Evolutionary conservation across 2,797 vertebrate species (phyloP).

Genomic region (Danio albolineatus): DNA sequence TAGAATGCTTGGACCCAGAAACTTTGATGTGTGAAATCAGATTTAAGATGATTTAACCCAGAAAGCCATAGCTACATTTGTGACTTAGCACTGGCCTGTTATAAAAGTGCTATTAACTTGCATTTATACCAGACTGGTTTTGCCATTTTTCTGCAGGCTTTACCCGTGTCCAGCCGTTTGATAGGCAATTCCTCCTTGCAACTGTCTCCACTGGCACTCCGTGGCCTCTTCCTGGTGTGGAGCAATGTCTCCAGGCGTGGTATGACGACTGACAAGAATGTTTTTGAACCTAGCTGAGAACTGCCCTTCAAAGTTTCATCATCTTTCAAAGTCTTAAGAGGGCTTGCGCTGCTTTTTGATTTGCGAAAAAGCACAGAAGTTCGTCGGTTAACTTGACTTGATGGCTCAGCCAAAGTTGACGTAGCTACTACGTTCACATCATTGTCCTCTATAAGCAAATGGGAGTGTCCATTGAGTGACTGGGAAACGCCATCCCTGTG

Average conservation of each 20-base stretch:
- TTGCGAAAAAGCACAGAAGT: constrained; percentile 94
- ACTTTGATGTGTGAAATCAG: too few species aligned
- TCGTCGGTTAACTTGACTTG: constrained; percentile 87
- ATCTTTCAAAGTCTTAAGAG: constrained; percentile 83
- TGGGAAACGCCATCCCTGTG: constrained; percentile 84
- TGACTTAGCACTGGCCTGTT: neutral
- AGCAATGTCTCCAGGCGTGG: constrained; percentile 96
- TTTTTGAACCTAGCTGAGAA: constrained; percentile 92
- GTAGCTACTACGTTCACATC: constrained; percentile 89
- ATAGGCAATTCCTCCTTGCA: constrained; percentile 87
- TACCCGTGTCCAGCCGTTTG: constrained; percentile 92
- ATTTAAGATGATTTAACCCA: too few species aligned
- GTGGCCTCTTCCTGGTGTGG: constrained; percentile 95
- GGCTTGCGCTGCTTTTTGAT: constrained; percentile 87
- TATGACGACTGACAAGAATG: constrained; percentile 98
- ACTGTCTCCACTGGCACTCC: constrained; percentile 83
- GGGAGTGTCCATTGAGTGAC: constrained; percentile 83
- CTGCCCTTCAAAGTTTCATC: constrained; percentile 79
- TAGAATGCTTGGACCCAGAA: too few species aligned
- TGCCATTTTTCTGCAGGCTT: constrained; percentile 55
- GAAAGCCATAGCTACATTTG: too few species aligned
- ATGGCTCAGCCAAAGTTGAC: constrained; percentile 87
- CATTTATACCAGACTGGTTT: neutral
- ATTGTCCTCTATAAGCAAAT: constrained; percentile 79
- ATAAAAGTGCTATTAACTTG: too few species aligned